These are phyloP conservation scores for Cyprinodon variegatus DNA, from an alignment of 2,113 vertebrate genomes.

Conservation along the genomic window DNA sequence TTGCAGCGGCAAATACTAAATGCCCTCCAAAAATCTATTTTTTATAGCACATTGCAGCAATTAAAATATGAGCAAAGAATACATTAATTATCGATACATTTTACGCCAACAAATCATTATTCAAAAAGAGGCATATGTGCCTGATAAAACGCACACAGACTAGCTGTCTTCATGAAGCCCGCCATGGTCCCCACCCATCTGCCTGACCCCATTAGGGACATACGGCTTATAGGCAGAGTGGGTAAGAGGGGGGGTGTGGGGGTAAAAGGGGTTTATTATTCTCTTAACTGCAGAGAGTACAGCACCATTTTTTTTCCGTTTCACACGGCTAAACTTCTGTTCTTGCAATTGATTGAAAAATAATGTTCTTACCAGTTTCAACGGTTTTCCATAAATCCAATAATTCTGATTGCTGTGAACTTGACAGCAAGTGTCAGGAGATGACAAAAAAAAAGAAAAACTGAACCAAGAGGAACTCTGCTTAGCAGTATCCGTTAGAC, in stretches of 20 bases:
- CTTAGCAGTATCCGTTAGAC: slow-evolving; percentile 30
- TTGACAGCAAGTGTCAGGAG: neutral
- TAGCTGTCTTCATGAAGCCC: slow-evolving; percentile 47
- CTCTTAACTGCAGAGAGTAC: slow-evolving; percentile 38
- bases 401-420: neutral
- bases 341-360: neutral
- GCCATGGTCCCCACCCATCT: slow-evolving; percentile 71
- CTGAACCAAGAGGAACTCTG: neutral
- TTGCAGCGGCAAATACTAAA: neutral
- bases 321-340: slow-evolving; percentile 34
- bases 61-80: neutral
- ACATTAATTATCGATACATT: neutral
- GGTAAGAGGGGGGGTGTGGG: neutral
- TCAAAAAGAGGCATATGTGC: slow-evolving; percentile 22
- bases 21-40: neutral
- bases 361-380: slow-evolving; percentile 43
- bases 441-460: neutral
- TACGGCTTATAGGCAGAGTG: slow-evolving; percentile 54
- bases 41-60: neutral
- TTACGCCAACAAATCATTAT: slow-evolving; percentile 1
- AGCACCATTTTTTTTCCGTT: slow-evolving; percentile 25
- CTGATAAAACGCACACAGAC: slow-evolving; percentile 27
- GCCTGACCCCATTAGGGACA: slow-evolving; percentile 77
- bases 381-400: slow-evolving; percentile 4
- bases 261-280: slow-evolving; percentile 62